A percentile compares a stretch with the other conserved stretches of the same genome.
phyloP scores from a whole-genome alignment of 2,888 invertebrate genomes.

The Drosophila monieri region DNA sequence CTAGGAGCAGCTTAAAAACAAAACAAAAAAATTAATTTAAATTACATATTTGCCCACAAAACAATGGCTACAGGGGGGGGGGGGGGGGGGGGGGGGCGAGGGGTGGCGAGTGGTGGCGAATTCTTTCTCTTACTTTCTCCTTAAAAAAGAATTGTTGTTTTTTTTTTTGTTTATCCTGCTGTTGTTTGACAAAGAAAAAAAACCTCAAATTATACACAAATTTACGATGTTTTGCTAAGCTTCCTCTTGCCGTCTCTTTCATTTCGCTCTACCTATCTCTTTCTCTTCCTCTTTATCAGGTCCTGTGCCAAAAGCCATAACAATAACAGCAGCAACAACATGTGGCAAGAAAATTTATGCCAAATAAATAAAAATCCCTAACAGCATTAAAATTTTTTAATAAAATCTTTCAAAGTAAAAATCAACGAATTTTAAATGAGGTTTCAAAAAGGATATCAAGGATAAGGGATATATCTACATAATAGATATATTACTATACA shows the following conservation, averaged over 20 bases:
- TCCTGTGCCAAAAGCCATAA: conserved; percentile 57
- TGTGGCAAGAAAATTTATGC: conserved; percentile 12
- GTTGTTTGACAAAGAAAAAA: conserved; percentile 51
- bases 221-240: conserved; percentile 70
- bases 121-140: conserved; percentile 5
- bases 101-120: not conserved
- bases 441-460: not conserved
- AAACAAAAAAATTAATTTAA: conserved; percentile 78
- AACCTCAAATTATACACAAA: conserved; percentile 76
- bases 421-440: not conserved
- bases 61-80: conserved; percentile 51
- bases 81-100: not conserved
- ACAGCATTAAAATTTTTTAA: conserved; percentile 15
- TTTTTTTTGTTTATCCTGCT: conserved; percentile 28
- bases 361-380: conserved; percentile 40
- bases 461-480: not conserved
- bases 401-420: conserved; percentile 28
- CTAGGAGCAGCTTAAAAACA: conserved; percentile 67
- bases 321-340: conserved; percentile 21
- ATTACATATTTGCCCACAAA: conserved; percentile 74
- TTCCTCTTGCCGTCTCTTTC: not conserved
- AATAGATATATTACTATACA: too few relatives aligned
- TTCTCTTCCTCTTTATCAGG: conserved; percentile 7
- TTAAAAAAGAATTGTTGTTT: conserved; percentile 23
- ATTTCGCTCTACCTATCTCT: too few relatives aligned